Evolutionary conservation across 37 sponge, comb jelly and placozoan genomes (phyloP).

Genomic region (Oscarella lobularis): DNA sequence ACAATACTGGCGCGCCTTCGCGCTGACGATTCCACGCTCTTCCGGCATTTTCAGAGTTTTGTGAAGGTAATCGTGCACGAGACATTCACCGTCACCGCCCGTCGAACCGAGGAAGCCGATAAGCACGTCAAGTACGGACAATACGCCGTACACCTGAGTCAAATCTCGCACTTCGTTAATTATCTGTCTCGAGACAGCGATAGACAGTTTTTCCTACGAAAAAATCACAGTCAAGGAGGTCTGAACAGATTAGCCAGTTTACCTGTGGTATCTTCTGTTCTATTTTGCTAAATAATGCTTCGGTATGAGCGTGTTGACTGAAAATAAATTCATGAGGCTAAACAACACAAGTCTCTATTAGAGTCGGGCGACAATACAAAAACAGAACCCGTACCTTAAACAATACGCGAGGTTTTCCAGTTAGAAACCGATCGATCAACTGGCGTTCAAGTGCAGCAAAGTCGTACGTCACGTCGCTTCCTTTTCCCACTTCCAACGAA

Average conservation of each 20-base stretch:
- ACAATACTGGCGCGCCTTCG: background rate
- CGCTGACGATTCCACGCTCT: background rate
- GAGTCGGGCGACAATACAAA: too few relatives aligned
- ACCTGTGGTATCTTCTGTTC: too few relatives aligned
- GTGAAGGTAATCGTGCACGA: background rate
- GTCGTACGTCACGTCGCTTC: background rate
- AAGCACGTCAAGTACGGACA: background rate
- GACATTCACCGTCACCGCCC: background rate
- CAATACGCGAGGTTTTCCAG: background rate
- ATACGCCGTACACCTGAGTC: background rate
- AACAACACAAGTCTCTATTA: too few relatives aligned
- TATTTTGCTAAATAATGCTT: too few relatives aligned
- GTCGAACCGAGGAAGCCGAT: background rate
- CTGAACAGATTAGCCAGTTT: too few relatives aligned
- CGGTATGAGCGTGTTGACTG: too few relatives aligned
- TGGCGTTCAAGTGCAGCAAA: background rate
- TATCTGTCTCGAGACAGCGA: background rate
- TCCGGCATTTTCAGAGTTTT: background rate
- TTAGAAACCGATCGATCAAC: background rate
- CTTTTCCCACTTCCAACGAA: background rate
- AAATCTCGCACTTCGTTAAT: background rate
- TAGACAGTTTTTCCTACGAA: background rate
- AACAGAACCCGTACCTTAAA: too few relatives aligned
- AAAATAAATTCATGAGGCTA: too few relatives aligned
- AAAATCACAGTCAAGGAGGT: too few relatives aligned